A percentile compares a stretch with the other conserved stretches of the same genome.
Conservation (phyloP, 1,140 invertebrate species). For the Paraescarpia echinospica region DNA sequence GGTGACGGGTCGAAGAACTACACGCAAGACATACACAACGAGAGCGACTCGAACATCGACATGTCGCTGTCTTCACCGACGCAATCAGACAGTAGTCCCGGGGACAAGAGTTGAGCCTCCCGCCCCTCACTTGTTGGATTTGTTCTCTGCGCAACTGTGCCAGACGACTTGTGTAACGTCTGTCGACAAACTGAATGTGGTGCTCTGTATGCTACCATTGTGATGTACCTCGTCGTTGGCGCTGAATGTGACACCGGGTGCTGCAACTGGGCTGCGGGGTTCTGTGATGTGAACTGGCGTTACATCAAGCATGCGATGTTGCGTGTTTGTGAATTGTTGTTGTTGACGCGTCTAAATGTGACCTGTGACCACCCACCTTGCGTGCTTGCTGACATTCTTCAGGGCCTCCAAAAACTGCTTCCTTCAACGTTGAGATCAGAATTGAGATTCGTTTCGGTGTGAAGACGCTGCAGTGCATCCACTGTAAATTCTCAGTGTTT, state of each 20-base stretch:
- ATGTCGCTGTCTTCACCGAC: background rate
- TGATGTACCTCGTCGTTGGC: background rate
- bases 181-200: background rate
- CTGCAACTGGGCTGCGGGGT: background rate
- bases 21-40: background rate
- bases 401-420: background rate
- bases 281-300: background rate
- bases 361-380: background rate
- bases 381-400: background rate
- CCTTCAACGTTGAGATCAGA: background rate
- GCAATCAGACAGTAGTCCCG: background rate
- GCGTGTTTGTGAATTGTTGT: background rate
- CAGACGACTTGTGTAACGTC: background rate
- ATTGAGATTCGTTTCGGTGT: background rate
- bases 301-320: background rate
- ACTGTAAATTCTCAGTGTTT: no score
- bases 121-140: background rate
- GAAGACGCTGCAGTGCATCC: background rate
- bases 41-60: background rate
- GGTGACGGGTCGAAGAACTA: background rate
- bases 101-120: background rate
- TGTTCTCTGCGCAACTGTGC: background rate
- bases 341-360: background rate
- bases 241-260: background rate
- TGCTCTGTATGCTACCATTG: background rate